Evolutionary conservation across 2,888 invertebrate species (phyloP), one percentile per base, ranked within the genome.

Genomic region (Drosophila meridionalis): DNA sequence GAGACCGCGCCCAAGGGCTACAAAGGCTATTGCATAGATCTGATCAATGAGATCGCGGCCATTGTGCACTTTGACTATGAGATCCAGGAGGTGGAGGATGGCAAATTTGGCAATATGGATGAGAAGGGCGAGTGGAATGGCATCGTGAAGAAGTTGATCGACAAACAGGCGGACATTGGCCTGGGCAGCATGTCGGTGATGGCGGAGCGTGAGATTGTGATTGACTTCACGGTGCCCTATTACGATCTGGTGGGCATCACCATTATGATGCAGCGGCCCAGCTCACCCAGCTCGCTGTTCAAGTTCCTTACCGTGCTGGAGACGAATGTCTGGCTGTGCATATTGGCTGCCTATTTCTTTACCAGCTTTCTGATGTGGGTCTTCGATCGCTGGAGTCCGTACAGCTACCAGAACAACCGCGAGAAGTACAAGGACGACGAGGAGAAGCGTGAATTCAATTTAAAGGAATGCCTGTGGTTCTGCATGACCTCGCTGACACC

Each of bases 401-500:
- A 98, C 94, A 99, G 99, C 87, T 99, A 98, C 92, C 98, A 97
- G 90, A 99, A 99, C 92, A 98, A 98, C 92, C 94, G 97, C 8
- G 97, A 98, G 70, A 98, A 97, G 91, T 98, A 98, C 92, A 97
- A 96, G 91, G 96, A 98, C 67, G 98, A 98, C 82, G 97, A 98
- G 81, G 98, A 98, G 90, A 98, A 98, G 91, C 94, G 99, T 4
- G 97, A 98, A 91, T 99, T 99, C 91, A 98, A 97, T 52, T 93
- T 99, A 42, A 99, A 98, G 92, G 99, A 99, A 93, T 99, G 99
- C 90, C 94, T 99, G 0, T 99, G 99, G 99, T 99, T 99, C 93
- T 99, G 99, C 91, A 98, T 99, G 98, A 99, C 99, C 47, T 99
- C 99, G 42, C 93, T 99, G 26, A 99, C 99, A 0, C 99, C 99